Base-by-base conservation (phyloP, 2,888 invertebrate genomes). In the Chymomyza fuscimana region DNA sequence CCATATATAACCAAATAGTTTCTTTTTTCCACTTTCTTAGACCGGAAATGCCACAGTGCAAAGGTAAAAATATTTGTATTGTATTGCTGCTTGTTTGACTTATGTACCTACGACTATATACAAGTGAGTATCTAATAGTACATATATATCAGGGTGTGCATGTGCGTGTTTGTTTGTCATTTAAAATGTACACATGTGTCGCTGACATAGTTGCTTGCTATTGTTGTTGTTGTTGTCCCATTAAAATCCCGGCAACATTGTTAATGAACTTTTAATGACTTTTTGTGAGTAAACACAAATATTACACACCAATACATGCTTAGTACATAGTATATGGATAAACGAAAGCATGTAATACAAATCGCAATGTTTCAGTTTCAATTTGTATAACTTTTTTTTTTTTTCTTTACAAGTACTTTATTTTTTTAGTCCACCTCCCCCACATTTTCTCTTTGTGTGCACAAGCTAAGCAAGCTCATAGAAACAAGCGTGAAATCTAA, bases 211-310 rank as follows among this genome's bases (percentile, higher is more conserved):
- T 67, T 46, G 69, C 59, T 32, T 32, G 32, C 32, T 7, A 32
- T 32, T 32, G 32, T 32, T 72, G 76, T 66, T 67, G 68, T 72
- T 67, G 62, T 19, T 66, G 46, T 54, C 9, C 78, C 79, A 83
- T 89, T 77, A 78, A 88, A 86, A 81, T 88, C 76, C 73, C 77
- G 74, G 82, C 80, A 89, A 89, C 80, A 84, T 88, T 89, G 87
- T 87, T 89, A 87, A 87, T 87, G 87, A 87, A 87, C 89, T 89
- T 87, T 87, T 87, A 87, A 87, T 89, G 90, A 88, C 87, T 89
- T 87, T 88, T 84, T 77, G 75, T 66, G 73, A 82, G 70, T 66
- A 72, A 73, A 67, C 67, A 69, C 67, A 70, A 32, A 69, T 46
- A 40, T 59, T 6, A 59, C 70, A 22, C 29, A 66, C 60, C 22